Evolutionary conservation across 1,140 invertebrate genomes (phyloP), one percentile per base, ranked within the genome.

Genomic region (Glomeris maerens): DNA sequence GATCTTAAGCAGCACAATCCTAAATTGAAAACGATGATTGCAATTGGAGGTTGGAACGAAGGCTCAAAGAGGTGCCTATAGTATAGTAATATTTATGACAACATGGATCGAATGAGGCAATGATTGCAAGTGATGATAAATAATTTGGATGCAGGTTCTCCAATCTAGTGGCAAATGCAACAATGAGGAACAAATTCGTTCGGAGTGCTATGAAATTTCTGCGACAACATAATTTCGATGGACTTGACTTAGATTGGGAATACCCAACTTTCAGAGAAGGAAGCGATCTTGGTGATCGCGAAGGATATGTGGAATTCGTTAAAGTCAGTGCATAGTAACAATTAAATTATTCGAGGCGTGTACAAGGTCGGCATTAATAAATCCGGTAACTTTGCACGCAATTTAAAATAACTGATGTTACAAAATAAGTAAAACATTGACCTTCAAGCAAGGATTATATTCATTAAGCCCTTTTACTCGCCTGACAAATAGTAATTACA

Each of bases 21-120:
- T 58, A 79, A 84, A 46, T 62, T 95, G 54, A 95, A 94, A 67
- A 89, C 86, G 0, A 69, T 96, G 67, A 72, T 96, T 49, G 90
- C 92, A 2, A 87, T 96, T 52, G 93, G 93, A 10, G 92, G 93
- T 1, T 96, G 92, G 91, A 95, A 93, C 64, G 88, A 94, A 67
- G 91, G 88, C 5, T 92, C 88, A 0, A 76, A 78, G 5, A 75
- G 88, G 50, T 71, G 50, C n/a, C n/a, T n/a, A n/a, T n/a, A n/a
- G n/a, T n/a, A n/a, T n/a, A n/a, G n/a, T n/a, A n/a, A n/a, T n/a
- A n/a, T n/a, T n/a, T n/a, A n/a, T n/a, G n/a, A n/a, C n/a, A n/a
- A n/a, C n/a, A n/a, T n/a, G n/a, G n/a, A n/a, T n/a, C n/a, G n/a
- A n/a, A n/a, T n/a, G n/a, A n/a, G n/a, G n/a, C n/a, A n/a, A n/a